phyloP scores from a whole-genome alignment of 1,140 invertebrate genomes.

The Apis laboriosa region DNA sequence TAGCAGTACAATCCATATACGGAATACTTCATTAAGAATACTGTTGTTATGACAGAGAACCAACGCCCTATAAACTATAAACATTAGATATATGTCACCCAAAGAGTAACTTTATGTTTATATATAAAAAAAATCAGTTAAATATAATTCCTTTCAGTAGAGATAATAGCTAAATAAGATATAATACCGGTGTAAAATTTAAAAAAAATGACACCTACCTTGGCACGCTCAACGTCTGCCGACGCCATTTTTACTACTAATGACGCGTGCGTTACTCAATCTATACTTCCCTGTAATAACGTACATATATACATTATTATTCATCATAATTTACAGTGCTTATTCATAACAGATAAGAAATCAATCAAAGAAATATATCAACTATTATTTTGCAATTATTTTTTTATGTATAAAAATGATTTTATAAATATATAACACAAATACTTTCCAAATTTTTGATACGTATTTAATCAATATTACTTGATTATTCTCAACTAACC shows the following conservation, averaged over 20 bases:
- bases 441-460: not conserved
- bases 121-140: not conserved
- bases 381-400: not conserved
- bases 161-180: not conserved
- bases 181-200: not conserved
- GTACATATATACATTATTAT: not conserved
- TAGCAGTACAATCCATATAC: constrained; percentile 71
- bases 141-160: not conserved
- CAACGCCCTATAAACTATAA: constrained; percentile 70
- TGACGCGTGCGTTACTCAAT: constrained; percentile 38
- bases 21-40: constrained; percentile 13
- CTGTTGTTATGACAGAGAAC: constrained; percentile 60
- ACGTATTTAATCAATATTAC: not conserved
- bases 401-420: no score
- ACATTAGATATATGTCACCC: not conserved
- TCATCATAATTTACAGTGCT: not conserved
- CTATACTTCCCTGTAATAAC: not conserved
- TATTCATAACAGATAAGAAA: not conserved
- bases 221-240: constrained; percentile 76
- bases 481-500: not conserved
- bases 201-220: constrained; percentile 69
- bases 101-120: not conserved
- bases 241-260: constrained; percentile 76
- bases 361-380: not conserved
- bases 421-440: not conserved